Evolutionary conservation across 2,113 vertebrate genomes (phyloP).

Genomic region (Chloropsis hardwickii): DNA sequence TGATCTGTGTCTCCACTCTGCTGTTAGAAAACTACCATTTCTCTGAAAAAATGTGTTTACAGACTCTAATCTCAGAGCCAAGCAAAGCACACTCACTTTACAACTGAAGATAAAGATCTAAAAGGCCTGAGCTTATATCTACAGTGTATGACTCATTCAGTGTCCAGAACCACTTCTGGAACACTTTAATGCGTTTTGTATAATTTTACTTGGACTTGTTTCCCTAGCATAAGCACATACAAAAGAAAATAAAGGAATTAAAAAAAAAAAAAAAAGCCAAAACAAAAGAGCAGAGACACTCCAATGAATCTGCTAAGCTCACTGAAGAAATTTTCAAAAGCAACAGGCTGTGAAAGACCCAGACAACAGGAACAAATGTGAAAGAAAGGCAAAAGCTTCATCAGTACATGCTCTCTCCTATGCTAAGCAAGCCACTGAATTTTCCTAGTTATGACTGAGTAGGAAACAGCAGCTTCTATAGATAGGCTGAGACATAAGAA

Average conservation of each 20-base stretch:
- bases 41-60: neutral
- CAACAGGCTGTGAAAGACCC: neutral
- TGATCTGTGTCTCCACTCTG: neutral
- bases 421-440: neutral
- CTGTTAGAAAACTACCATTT: neutral
- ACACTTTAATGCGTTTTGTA: neutral
- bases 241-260: neutral
- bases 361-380: neutral
- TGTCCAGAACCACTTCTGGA: neutral
- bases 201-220: conserved; percentile 28
- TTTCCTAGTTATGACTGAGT: neutral
- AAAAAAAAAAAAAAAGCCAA: fast-evolving
- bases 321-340: neutral
- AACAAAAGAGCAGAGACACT: neutral
- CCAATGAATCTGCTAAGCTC: neutral
- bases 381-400: neutral
- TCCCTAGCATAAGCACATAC: neutral
- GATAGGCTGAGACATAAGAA: neutral
- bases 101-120: neutral
- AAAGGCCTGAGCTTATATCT: neutral
- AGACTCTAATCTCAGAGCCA: conserved; percentile 24
- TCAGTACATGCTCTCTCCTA: neutral
- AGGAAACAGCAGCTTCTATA: neutral
- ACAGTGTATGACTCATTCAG: conserved; percentile 48
- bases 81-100: neutral